Base-by-base conservation (phyloP, 2,113 vertebrate species). In the Psephotus haematonotus region DNA sequence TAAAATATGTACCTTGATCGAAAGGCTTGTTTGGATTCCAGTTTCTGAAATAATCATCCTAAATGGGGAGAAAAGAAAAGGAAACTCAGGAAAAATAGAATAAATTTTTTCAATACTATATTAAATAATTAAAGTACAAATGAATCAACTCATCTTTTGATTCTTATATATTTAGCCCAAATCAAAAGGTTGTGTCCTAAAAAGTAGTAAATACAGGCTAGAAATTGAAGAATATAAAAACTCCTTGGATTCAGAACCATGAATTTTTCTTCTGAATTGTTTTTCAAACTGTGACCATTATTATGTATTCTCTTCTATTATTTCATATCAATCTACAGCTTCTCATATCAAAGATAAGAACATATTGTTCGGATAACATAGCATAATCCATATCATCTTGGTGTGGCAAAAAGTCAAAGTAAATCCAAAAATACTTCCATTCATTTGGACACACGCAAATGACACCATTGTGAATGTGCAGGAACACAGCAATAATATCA, bases 21-120 rank as follows among this genome's bases (percentile, higher is more conserved):
- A 98, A 98, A 39, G 98, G 98, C 92, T 98, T 98, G 97, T 97
- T 98, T 83, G 98, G 98, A 97, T 98, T 98, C 98, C 98, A 98
- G 98, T 98, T 98, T 95, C 98, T 98, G 98, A 98, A 98, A 97
- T 98, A 98, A 97, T 98, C 98, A 97, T 98, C 98, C 98, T 98
- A 96, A 86, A 94, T 35, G 69, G 76, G 43, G 53, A 77, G 67
- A 79, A 82, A 72, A 86, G 46, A 92, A 65, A 94, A 87, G 28
- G 72, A 41, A 84, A 37, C 17, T 96, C 68, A 97, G 89, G 64
- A 93, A 83, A 98, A 92, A 80, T 8, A 68, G 49, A 74, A 80
- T 35, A 9, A 15, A n/a, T 24, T 71, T 84, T 86, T 88, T 68
- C 31, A 72, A 8, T 19, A 64, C n/a, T 79, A 47, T 76, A 86